Base-by-base conservation (phyloP, 2,888 invertebrate genomes). In the Rutpela maculata region DNA sequence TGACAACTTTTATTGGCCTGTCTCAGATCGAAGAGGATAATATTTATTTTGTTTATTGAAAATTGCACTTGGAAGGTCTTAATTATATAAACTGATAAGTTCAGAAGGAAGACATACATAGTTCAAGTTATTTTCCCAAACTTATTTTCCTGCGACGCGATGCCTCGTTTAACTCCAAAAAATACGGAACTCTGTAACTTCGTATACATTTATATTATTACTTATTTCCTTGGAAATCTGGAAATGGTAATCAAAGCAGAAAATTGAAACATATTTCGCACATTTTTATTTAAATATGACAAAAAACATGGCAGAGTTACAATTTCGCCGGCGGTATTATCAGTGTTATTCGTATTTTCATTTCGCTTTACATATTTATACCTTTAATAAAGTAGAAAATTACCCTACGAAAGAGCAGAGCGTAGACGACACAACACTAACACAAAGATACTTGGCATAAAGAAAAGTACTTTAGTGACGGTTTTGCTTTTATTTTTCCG, bases 311-410 rank as follows among this genome's bases (percentile, higher is more conserved):
- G 55, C 74, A 73, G 68, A 50, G 76, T 69, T 55, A 66, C 77
- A 75, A 75, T 69, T 56, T 62, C 63, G 69, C 78, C 69, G 80
- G 69, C 72, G 73, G 82, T 79, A 84, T 84, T 84, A 84, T 84
- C 84, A 85, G 82, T 82, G 84, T 84, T 83, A 82, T 84, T 83
- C 81, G 70, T 84, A 77, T 83, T 82, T 80, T 84, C 85, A 83
- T 85, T 85, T 82, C 83, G 81, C 82, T 84, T 83, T 85, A 84
- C 86, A 86, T 86, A 85, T 86, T 86, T 86, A 86, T 86, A 84
- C 82, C 82, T 84, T 86, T 86, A 84, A 86, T 86, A 86, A 86
- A 86, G 85, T 83, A 82, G 84, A 80, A 82, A 85, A 85, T 85
- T 84, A 84, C 84, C 81, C 78, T 74, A 75, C 74, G 79, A 80